Evolutionary conservation across 2,888 invertebrate genomes (phyloP).

Genomic region (Dusona sp.): DNA sequence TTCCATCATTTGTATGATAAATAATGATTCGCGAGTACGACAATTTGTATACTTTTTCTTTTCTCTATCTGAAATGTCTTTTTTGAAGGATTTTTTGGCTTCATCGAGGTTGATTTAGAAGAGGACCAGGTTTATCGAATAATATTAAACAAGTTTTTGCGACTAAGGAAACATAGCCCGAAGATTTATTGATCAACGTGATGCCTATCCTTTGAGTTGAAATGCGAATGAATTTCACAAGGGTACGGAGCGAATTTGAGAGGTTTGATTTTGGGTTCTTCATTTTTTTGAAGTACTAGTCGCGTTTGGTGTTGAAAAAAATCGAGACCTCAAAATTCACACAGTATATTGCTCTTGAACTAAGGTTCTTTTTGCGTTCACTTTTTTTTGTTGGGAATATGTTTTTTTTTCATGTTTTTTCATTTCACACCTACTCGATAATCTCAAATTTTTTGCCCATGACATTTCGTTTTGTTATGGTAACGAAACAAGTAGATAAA

Average conservation of each 20-base stretch:
- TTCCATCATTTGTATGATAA: not conserved
- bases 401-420: not conserved
- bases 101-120: not conserved
- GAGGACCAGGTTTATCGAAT: conserved; percentile 19
- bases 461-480: not conserved
- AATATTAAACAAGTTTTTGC: conserved; percentile 16
- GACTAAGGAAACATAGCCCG: not conserved
- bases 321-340: not conserved
- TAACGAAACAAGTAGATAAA: not conserved
- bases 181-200: conserved; percentile 16
- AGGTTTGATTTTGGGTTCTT: not conserved
- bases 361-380: not conserved
- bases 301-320: not conserved
- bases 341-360: too few species aligned
- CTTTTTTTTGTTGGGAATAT: not conserved
- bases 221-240: not conserved
- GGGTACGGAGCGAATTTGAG: not conserved
- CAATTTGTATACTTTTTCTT: not conserved
- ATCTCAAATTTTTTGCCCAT: not conserved
- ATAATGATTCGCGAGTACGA: not conserved
- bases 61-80: not conserved
- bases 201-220: not conserved
- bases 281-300: not conserved
- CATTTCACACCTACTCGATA: not conserved
- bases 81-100: conserved; percentile 2